Evolutionary conservation across 1,140 invertebrate species (phyloP).

Genomic region (Rhagoletis pomonella): DNA sequence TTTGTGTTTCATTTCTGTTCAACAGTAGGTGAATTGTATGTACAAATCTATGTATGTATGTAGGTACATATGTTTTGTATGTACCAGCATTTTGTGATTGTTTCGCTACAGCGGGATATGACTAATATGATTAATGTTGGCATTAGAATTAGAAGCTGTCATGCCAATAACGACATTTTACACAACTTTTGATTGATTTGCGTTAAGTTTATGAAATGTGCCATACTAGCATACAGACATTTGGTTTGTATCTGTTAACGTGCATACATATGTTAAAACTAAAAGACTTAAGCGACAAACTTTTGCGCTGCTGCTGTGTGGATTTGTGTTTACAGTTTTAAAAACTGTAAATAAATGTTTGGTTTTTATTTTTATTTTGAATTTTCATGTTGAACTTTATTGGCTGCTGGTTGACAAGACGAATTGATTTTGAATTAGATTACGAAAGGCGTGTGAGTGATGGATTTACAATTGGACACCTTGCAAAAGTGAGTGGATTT

Average conservation of each 20-base stretch:
- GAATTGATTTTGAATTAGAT: conserved; percentile 34
- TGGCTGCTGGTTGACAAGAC: conserved; percentile 8
- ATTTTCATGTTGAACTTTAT: not conserved
- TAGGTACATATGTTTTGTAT: not conserved
- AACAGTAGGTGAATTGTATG: not conserved
- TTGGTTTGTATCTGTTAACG: too few relatives aligned
- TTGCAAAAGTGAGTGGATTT: not conserved
- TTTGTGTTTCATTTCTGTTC: conserved; percentile 39
- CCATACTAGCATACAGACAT: too few relatives aligned
- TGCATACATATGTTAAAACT: not conserved
- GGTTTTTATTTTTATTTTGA: not conserved
- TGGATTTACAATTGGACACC: conserved; percentile 22
- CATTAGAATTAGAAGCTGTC: conserved; percentile 52
- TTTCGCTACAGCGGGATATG: conserved; percentile 35
- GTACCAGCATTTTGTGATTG: not conserved
- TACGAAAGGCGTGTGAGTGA: conserved; percentile 36
- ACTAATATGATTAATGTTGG: conserved; percentile 51
- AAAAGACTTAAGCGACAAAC: conserved; percentile 31
- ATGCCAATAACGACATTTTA: conserved; percentile 49
- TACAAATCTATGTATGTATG: too few relatives aligned
- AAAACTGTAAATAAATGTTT: not conserved
- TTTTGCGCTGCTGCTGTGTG: not conserved
- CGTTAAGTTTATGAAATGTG: conserved; percentile 35
- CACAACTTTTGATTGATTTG: conserved; percentile 46
- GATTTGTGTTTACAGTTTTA: not conserved